These are phyloP conservation scores for Zoanthus solanderi DNA, from an alignment of 92 coral and sea anemone genomes.

Conservation along the genomic window DNA sequence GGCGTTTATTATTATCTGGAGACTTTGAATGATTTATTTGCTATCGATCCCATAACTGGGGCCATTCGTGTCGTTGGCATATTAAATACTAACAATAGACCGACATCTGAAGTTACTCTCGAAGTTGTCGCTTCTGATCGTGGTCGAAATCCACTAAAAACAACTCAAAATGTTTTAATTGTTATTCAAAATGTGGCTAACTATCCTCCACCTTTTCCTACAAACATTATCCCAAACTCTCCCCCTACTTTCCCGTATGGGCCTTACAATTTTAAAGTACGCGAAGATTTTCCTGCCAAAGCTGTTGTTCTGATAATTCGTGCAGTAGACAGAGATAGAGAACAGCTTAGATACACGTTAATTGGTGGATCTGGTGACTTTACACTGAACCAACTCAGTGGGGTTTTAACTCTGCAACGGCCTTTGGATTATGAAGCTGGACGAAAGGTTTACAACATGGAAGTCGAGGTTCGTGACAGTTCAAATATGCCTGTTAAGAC, in stretches of 20 bases:
- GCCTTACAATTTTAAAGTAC: slow-evolving; percentile 58
- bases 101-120: slow-evolving; percentile 41
- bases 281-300: slow-evolving; percentile 66
- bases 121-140: slow-evolving; percentile 60
- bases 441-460: slow-evolving; percentile 41
- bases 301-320: slow-evolving; percentile 63
- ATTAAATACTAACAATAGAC: background rate
- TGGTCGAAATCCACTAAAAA: slow-evolving; percentile 37
- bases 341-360: slow-evolving; percentile 52
- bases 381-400: slow-evolving; percentile 49
- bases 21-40: slow-evolving; percentile 53
- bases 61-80: slow-evolving; percentile 48
- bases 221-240: slow-evolving; percentile 53
- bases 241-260: slow-evolving; percentile 69
- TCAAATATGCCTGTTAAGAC: slow-evolving; percentile 43
- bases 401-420: slow-evolving; percentile 55
- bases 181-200: slow-evolving; percentile 8
- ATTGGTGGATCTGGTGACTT: slow-evolving; percentile 58
- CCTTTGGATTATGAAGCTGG: slow-evolving; percentile 54
- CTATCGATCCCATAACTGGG: slow-evolving; percentile 72
- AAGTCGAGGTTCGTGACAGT: slow-evolving; percentile 59
- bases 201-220: slow-evolving; percentile 51
- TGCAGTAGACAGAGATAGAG: slow-evolving; percentile 68
- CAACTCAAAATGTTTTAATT: slow-evolving; percentile 26
- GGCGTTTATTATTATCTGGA: slow-evolving; percentile 66